Conservation (phyloP, 2,113 vertebrate genomes). For the Variabilichromis moorii region DNA sequence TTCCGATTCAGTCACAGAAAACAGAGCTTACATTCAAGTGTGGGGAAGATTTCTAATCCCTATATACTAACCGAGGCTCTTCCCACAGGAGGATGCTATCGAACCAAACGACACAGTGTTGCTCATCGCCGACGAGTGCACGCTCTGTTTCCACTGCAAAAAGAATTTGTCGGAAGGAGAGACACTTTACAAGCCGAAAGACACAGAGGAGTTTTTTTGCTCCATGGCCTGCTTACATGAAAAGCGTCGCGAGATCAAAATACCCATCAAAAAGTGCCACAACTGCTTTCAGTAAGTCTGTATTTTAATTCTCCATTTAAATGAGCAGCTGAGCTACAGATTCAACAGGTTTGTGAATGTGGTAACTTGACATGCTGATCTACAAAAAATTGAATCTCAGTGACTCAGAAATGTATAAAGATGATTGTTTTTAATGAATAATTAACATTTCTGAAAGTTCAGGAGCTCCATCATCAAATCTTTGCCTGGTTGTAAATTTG, state of each 20-base stretch:
- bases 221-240: not conserved
- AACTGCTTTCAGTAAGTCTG: slow-evolving; percentile 39
- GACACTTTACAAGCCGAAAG: not conserved
- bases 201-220: not conserved
- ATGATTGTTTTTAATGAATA: not conserved
- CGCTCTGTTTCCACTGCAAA: not conserved
- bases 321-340: not conserved
- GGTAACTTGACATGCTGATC: rapidly evolving
- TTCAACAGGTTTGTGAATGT: not conserved
- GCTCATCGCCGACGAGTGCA: rapidly evolving
- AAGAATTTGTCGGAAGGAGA: not conserved
- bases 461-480: not conserved
- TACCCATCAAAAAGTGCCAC: not conserved
- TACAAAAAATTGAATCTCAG: not conserved
- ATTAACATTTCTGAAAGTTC: not conserved
- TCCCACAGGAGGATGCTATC: not conserved
- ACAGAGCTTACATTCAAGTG: not conserved
- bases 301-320: not conserved
- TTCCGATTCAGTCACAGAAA: not conserved
- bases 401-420: not conserved
- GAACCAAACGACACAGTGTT: rapidly evolving
- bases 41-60: not conserved
- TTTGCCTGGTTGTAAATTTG: rapidly evolving
- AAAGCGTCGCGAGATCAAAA: rapidly evolving
- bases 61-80: not conserved